Conservation (phyloP, 2,113 vertebrate genomes). For the Psittacula cyanocephala region DNA sequence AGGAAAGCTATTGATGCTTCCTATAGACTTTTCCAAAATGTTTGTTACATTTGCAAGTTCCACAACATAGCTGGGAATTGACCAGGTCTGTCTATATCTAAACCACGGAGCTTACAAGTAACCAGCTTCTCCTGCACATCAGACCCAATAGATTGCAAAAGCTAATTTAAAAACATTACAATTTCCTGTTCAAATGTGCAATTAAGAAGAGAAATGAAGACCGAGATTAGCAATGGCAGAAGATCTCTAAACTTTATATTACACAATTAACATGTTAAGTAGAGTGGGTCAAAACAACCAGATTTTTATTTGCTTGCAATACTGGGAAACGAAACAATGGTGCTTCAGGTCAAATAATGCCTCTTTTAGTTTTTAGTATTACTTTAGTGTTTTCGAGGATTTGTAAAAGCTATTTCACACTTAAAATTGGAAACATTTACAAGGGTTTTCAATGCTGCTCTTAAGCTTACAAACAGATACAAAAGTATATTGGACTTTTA, state of each 20-base stretch:
- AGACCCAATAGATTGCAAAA: neutral
- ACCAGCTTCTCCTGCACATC: neutral
- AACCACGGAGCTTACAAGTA: neutral
- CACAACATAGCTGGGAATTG: neutral
- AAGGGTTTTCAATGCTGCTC: neutral
- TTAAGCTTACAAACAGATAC: neutral
- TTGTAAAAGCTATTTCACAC: neutral
- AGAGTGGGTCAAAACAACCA: constrained; percentile 8
- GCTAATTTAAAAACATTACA: constrained; percentile 41
- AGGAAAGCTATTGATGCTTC: neutral
- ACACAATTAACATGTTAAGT: constrained; percentile 57
- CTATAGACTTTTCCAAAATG: neutral
- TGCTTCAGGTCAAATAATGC: constrained; percentile 37
- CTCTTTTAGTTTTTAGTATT: constrained; percentile 19
- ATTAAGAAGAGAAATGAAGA: constrained; percentile 62
- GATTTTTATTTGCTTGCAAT: constrained; percentile 4
- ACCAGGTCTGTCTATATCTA: neutral
- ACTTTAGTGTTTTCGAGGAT: neutral
- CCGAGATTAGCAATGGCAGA: constrained; percentile 16
- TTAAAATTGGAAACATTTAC: neutral
- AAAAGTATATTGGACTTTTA: neutral
- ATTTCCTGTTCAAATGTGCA: constrained; percentile 39
- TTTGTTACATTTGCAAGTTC: neutral
- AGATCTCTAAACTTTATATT: constrained; percentile 61
- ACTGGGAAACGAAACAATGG: neutral